Evolutionary conservation across 2,113 vertebrate genomes (phyloP), one percentile per base, ranked within the genome.

Genomic region (Dendrocopos noguchii): DNA sequence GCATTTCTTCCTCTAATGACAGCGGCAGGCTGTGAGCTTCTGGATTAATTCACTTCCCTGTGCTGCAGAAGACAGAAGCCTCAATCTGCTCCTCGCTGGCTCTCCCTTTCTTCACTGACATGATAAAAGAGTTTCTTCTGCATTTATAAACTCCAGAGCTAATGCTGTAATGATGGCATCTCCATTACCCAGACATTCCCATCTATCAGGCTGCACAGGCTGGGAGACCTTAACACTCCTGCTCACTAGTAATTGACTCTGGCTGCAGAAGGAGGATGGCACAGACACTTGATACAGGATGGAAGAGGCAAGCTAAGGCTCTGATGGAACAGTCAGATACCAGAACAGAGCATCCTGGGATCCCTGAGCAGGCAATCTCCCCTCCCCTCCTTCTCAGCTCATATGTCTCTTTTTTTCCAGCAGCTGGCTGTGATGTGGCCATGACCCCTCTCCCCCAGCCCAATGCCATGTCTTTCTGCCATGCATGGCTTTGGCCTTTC

Each of bases 101-200:
- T 67, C 6, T 82, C 44, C 55, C 71, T 75, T 50, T 59, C 76
- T 65, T n/a, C 44, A 39, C 65, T 64, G 47, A 47, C 7, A 28
- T 31, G 72, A 87, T 72, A 60, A 47, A 94, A 83, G 56, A 80
- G 17, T 85, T 91, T 85, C 20, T 57, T 85, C 70, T 76, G 47
- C 68, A 78, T 70, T 88, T 84, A 53, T 72, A 52, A 6, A 50
- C 57, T 85, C 82, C 56, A n/a, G 53, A 80, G 63, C 36, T 80
- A 78, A 85, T 64, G 73, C 36, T 93, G 93, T 94, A 65, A 75
- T 78, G 89, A 68, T n/a, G 44, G 75, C 81, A 83, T 89, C 61
- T 78, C 75, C 53, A 77, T 89, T 78, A 85, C 77, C 44, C 84
- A 83, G 65, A 87, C 46, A 76, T 61, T 60, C 93, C 65, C 68